Base-by-base conservation (phyloP, 30 jellyfish, hydroid and myxozoan genomes). In the Aurelia sp. region DNA sequence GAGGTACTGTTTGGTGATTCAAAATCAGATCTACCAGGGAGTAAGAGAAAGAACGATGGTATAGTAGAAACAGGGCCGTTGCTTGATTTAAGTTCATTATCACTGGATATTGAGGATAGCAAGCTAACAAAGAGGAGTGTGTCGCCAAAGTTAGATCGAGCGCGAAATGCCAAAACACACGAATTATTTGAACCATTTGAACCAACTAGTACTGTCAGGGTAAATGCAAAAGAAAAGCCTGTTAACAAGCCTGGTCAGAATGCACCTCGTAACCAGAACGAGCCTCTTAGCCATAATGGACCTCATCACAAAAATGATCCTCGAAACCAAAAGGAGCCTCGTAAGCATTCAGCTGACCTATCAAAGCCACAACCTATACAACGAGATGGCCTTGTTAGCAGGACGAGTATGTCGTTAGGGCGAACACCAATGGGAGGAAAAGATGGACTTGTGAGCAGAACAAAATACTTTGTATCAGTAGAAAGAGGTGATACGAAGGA, bases 371-470 rank as follows among this genome's bases (percentile, higher is more conserved):
- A 23, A 30, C 58, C 66, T 47, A 76, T 37, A 35, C 55, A 37
- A 22, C 62, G 92, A 22, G 86, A 83, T 21, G 92, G 92, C 64
- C 81, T 83, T 18, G 92, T 51, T 13, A 30, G 66, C 22, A 59
- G 92, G 60, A 53, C 85, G 59, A 82, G 62, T 78, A 50, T 23
- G 16, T 69, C 85, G 21, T 13, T 76, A 57, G 47, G 17, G 51
- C 27, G 64, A 17, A 33, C 13, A 16, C 76, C 51, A 50, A 37
- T 37, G 7, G 71, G 31, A 9, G 60, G 31, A 7, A 57, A 16
- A 11, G 92, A 72, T 72, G 81, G 60, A 6, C 66, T 27, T 12
- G 91, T 41, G 2, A 22, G 44, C 73, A 61, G 51, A 21, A 71
- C 86, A 20, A 71, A 60, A 18, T 83, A 69, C 67, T 17, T 83